Conservation (phyloP, 1,140 invertebrate species). For the Vanessa tameamea region DNA sequence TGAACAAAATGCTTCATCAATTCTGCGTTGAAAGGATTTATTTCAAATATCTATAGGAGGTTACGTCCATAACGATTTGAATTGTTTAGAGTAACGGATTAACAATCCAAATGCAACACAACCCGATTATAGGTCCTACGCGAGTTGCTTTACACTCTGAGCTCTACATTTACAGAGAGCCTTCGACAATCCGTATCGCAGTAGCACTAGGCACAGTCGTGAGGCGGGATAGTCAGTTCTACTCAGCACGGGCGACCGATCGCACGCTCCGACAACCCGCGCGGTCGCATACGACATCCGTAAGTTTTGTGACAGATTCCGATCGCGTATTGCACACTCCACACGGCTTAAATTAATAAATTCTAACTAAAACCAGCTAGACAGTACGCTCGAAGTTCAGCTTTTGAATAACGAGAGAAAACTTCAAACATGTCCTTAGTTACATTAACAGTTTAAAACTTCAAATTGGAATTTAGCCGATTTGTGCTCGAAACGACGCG, state of each 20-base stretch:
- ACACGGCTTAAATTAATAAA: slow-evolving; percentile 24
- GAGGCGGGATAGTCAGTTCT: slow-evolving; percentile 39
- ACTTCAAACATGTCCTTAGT: slow-evolving; percentile 43
- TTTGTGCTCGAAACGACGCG: slow-evolving; percentile 35
- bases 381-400: slow-evolving; percentile 5
- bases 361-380: slow-evolving; percentile 21
- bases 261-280: slow-evolving; percentile 45
- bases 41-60: too few relatives aligned
- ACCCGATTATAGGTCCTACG: not conserved
- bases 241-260: slow-evolving; percentile 43
- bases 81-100: too few relatives aligned
- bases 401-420: slow-evolving; percentile 29
- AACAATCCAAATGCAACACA: not conserved
- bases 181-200: slow-evolving; percentile 16
- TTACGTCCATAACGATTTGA: too few relatives aligned
- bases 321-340: slow-evolving; percentile 37
- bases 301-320: slow-evolving; percentile 59
- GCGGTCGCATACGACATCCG: slow-evolving; percentile 43
- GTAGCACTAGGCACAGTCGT: not conserved
- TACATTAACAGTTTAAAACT: slow-evolving; percentile 56
- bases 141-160: not conserved
- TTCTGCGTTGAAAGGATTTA: too few relatives aligned
- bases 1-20: too few relatives aligned
- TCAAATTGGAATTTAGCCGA: slow-evolving; percentile 52
- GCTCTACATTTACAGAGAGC: slow-evolving; percentile 26